Evolutionary conservation across 2,888 invertebrate genomes (phyloP).

Genomic region (Leptopilina drosophilae): DNA sequence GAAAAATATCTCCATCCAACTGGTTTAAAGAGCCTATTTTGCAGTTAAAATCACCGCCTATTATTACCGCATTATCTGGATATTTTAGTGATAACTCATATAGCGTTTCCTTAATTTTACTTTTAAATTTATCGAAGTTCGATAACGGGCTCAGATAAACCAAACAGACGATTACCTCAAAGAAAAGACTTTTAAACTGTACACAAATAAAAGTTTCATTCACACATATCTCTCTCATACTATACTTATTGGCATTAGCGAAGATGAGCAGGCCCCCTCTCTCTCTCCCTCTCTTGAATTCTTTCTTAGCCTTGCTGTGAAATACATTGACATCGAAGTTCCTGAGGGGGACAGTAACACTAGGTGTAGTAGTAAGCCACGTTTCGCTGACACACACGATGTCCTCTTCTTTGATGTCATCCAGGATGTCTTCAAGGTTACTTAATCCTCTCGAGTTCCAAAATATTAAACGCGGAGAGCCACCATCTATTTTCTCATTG

Average conservation of each 20-base stretch:
- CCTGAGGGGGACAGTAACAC: constrained; percentile 2
- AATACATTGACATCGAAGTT: neutral
- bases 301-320: neutral
- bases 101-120: neutral
- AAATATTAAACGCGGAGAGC: neutral
- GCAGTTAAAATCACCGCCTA: neutral
- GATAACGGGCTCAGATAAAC: neutral
- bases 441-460: constrained; percentile 38
- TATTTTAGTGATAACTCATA: neutral
- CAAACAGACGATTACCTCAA: neutral
- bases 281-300: constrained; percentile 7
- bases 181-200: neutral
- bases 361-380: constrained; percentile 2
- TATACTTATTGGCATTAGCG: neutral
- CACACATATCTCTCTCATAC: constrained; percentile 5
- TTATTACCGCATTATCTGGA: constrained; percentile 4
- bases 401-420: neutral
- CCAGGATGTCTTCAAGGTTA: constrained; percentile 7
- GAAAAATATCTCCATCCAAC: neutral
- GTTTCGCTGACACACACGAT: constrained; percentile 32
- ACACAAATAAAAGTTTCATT: constrained; percentile 10
- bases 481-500: neutral
- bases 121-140: constrained; percentile 10
- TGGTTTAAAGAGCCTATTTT: neutral
- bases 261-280: neutral